Evolutionary conservation across 2,888 invertebrate species (phyloP).

Genomic region (Scaptomyza cyrtandrae): DNA sequence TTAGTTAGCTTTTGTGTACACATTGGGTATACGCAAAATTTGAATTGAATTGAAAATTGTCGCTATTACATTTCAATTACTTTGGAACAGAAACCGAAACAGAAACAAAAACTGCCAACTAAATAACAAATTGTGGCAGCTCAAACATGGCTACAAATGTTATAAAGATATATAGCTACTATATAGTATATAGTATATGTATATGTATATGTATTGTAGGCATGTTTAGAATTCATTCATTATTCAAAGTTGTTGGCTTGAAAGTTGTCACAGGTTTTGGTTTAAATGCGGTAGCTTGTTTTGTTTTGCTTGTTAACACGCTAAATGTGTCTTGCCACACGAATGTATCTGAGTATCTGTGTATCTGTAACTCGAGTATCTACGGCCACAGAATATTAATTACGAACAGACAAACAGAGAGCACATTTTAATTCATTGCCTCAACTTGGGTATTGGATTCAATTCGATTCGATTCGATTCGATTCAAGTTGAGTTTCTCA

Average conservation of each 20-base stretch:
- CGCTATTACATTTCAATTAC: conserved; percentile 21
- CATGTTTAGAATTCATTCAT: conserved; percentile 61
- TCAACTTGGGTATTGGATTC: neutral
- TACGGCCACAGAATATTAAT: conserved; percentile 73
- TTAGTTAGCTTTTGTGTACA: conserved; percentile 16
- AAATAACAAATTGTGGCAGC: conserved; percentile 12
- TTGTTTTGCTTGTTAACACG: conserved; percentile 68
- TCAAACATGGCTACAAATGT: conserved; percentile 14
- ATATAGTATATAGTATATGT: neutral
- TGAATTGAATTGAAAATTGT: conserved; percentile 13
- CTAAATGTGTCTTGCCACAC: conserved; percentile 53
- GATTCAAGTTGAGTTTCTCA: conserved; percentile 55
- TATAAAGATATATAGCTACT: neutral
- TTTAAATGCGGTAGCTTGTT: conserved; percentile 27
- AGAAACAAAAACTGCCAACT: conserved; percentile 33
- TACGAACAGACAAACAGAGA: conserved; percentile 40
- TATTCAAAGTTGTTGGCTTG: conserved; percentile 58
- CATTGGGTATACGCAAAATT: conserved; percentile 46
- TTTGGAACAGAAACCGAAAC: conserved; percentile 8
- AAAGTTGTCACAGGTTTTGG: conserved; percentile 53
- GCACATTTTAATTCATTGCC: conserved; percentile 25
- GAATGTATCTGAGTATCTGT: conserved; percentile 19
- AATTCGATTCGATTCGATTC: conserved; percentile 22
- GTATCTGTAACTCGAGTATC: conserved; percentile 23
- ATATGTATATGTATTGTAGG: neutral